Percentiles rank a stretch among this genome's conserved stretches.
Conservation (phyloP, 2,888 invertebrate species). For the Tenthredo notha region DNA sequence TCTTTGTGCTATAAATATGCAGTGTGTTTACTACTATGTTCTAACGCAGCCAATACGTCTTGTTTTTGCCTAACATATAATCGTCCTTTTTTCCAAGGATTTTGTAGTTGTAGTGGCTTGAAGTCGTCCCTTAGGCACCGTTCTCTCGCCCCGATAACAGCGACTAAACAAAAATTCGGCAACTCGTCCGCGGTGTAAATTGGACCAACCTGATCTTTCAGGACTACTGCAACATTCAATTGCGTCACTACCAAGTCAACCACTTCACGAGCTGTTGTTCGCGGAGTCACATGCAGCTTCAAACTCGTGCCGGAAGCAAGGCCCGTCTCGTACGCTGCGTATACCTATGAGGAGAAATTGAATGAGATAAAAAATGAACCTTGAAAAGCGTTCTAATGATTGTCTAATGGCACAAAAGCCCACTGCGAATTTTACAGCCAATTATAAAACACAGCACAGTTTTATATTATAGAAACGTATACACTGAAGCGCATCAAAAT, state of each 20-base stretch:
- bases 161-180: slow-evolving; percentile 95
- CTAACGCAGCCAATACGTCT: slow-evolving; percentile 92
- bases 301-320: slow-evolving; percentile 95
- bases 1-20: slow-evolving; percentile 78
- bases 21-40: slow-evolving; percentile 92
- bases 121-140: slow-evolving; percentile 96
- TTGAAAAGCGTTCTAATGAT: background rate
- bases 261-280: slow-evolving; percentile 96
- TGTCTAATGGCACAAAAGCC: slow-evolving; percentile 40
- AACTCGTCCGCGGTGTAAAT: slow-evolving; percentile 91
- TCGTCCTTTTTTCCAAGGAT: slow-evolving; percentile 97
- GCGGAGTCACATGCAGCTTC: slow-evolving; percentile 94
- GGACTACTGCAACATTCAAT: slow-evolving; percentile 94
- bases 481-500: background rate
- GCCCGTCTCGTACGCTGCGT: slow-evolving; percentile 97
- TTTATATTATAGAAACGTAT: background rate
- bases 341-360: slow-evolving; percentile 83
- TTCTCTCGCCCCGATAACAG: slow-evolving; percentile 96
- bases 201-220: slow-evolving; percentile 92
- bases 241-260: slow-evolving; percentile 97
- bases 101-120: slow-evolving; percentile 94
- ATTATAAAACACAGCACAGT: background rate
- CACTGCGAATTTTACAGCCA: slow-evolving; percentile 38
- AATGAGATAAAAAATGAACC: background rate
- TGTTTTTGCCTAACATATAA: slow-evolving; percentile 95